Percentiles rank a stretch among this genome's conserved stretches.
These are phyloP conservation scores for Stramonita haemastoma DNA, from an alignment of 2,888 invertebrate genomes.

Conservation along the genomic window DNA sequence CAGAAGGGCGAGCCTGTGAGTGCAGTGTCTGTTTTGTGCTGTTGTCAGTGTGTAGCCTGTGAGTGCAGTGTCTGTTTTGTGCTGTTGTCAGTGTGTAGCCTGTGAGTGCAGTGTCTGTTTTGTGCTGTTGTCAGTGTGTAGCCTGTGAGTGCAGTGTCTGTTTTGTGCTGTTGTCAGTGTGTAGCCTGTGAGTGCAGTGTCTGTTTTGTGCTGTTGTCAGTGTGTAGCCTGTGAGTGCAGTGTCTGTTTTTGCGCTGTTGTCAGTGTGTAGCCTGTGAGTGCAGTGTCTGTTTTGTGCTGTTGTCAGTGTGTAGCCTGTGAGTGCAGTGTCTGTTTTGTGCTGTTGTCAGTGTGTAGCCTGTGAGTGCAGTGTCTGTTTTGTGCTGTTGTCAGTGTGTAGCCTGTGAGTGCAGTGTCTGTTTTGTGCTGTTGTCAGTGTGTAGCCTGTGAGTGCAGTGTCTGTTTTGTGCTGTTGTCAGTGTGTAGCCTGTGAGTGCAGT, in stretches of 20 bases:
- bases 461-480: background rate
- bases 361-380: background rate
- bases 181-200: slow-evolving; percentile 1
- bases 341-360: background rate
- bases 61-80: background rate
- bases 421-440: background rate
- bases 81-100: background rate
- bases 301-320: slow-evolving; percentile 8
- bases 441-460: slow-evolving; percentile 4
- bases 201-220: background rate
- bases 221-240: slow-evolving; percentile 10
- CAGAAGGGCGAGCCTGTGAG: slow-evolving; percentile 46
- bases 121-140: background rate
- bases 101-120: background rate
- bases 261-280: slow-evolving; percentile 19
- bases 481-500: slow-evolving; percentile 7
- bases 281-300: background rate
- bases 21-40: background rate
- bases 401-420: background rate
- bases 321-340: background rate
- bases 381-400: background rate
- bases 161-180: background rate
- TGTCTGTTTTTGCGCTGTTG: background rate
- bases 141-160: background rate
- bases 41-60: background rate